phyloP scores from a whole-genome alignment of 2,113 vertebrate genomes.

The Spizaetus ornatus region DNA sequence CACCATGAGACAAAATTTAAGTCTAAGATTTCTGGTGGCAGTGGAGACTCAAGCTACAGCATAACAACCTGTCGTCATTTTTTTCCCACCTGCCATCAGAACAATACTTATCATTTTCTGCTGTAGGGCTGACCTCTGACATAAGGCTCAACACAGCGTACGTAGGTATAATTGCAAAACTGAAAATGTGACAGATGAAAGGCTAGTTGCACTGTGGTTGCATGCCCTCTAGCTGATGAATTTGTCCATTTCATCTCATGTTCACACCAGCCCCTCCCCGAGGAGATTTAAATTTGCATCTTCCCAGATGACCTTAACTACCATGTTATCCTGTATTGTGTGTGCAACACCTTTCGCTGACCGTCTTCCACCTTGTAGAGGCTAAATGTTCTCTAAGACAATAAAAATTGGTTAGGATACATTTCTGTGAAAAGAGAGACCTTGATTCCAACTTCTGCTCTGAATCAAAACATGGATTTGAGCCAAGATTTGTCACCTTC shows the following conservation, averaged over 20 bases:
- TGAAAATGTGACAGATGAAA: neutral
- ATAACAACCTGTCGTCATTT: neutral
- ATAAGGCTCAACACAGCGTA: neutral
- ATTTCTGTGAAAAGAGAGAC: neutral
- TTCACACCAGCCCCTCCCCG: neutral
- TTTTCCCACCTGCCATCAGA: neutral
- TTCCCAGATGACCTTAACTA: neutral
- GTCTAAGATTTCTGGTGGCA: neutral
- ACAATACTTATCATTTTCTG: neutral
- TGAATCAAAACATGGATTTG: neutral
- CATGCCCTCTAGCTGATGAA: neutral
- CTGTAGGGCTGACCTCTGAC: neutral
- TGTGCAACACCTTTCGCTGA: neutral
- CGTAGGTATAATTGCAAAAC: neutral
- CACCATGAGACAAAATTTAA: neutral
- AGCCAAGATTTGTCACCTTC: conserved; percentile 29
- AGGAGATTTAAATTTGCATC: neutral
- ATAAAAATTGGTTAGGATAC: neutral
- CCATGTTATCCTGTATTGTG: neutral
- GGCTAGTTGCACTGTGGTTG: neutral
- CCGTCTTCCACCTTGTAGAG: neutral
- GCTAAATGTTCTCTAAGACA: neutral
- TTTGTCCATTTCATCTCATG: neutral
- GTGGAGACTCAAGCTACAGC: neutral
- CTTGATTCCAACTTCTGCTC: neutral